Evolutionary conservation across 1,140 invertebrate species (phyloP), one percentile per base, ranked within the genome.

Genomic region (Tetramorium parvispinum): DNA sequence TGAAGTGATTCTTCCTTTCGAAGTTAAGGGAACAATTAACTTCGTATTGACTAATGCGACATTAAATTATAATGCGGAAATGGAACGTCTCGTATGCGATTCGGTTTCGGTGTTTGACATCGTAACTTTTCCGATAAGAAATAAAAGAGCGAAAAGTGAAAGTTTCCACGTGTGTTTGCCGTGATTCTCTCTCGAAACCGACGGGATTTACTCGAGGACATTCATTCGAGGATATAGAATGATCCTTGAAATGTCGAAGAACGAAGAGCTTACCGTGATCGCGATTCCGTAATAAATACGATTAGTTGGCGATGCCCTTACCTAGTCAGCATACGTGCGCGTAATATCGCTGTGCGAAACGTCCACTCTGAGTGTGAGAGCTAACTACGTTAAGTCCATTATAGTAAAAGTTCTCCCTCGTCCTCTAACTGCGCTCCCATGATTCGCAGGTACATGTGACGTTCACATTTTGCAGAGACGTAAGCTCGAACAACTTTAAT

Each of bases 341-440:
- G 49, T 37, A 55, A 32, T 18, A 32, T 55, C n/a, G 13, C 37
- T 79, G n/a, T 61, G 24, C 7, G 27, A 66, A 66, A 37, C 32
- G 61, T 79, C 32, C 61, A 79, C 46, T 79, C 10, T 13, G 63
- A 81, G 63, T 27, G 27, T 68, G 21, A 70, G 32, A 70, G 32
- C 24, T 70, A 68, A 81, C 63, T 53, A 8, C 4, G 63, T 81
- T 81, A 81, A 81, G 53, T 81, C 32, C 21, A 81, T 81, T 81
- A 81, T 68, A 16, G 46, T 55, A 55, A 81, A 81, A 81, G 63
- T 81, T 81, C 32, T 16, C 32, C 24, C 46, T 18, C n/a, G 13
- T 11, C 46, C 59, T 68, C 27, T 21, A 32, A 68, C 46, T 32
- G 18, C 40, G 21, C n/a, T 70, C 46, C 16, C 16, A 24, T 40